Evolutionary conservation across 2,888 invertebrate species (phyloP), one percentile per base, ranked within the genome.

Genomic region (Clitarchus hookeri): DNA sequence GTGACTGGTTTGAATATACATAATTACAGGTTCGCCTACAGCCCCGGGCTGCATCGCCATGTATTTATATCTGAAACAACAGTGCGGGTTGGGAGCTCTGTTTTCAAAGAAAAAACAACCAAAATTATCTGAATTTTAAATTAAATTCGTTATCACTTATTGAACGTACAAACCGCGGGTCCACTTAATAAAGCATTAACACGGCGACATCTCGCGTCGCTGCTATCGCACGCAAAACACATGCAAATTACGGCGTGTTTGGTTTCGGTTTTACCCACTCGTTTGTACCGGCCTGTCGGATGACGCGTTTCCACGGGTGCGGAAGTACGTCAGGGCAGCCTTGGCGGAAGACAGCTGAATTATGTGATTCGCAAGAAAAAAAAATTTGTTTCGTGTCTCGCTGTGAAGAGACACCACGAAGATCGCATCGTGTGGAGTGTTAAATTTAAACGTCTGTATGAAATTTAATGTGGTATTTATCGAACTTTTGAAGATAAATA

Each of bases 131-230:
- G 65, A 65, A 65, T 65, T 65, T 65, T 65, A 65, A 65, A 65
- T 65, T 65, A n/a, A 65, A 65, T 65, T 65, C 65, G 65, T 65
- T 65, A 65, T 65, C 65, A n/a, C 65, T 65, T 6, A 65, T 65
- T 65, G 65, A 65, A 65, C 16, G 65, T 65, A 65, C 12, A 65
- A 65, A 65, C 19, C 65, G 2, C 65, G 65, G n/a, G 65, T 65
- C 65, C 65, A 23, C 65, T 65, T 65, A 65, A 65, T 65, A 65
- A 65, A 65, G 65, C 65, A 65, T 65, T 65, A 65, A 65, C 65
- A n/a, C 65, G 8, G n/a, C 65, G 65, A 65, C 65, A 65, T 65
- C 65, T 65, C 19, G 65, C 65, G 65, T 19, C 6, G 65, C n/a
- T 65, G 65, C 65, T 65, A 65, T 65, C 65, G 16, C 65, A 2